Conservation (phyloP, 2,797 vertebrate species). For the Brotula barbata region DNA sequence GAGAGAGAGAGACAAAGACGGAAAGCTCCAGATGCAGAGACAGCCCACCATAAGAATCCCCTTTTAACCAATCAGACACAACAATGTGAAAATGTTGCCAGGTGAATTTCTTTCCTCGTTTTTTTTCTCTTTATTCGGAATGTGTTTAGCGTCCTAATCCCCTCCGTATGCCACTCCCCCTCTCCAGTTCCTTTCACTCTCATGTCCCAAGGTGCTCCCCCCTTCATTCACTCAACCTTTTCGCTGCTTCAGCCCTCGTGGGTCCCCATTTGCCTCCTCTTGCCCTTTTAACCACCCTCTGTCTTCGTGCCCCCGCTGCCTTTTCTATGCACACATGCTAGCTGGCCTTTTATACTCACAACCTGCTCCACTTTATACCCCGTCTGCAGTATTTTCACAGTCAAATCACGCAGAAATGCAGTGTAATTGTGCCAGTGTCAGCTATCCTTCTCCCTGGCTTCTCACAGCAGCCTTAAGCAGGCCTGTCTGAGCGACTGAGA, state of each 20-base stretch:
- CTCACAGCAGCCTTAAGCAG: constrained; percentile 36
- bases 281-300: constrained; percentile 58
- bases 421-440: constrained; percentile 69
- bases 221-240: constrained; percentile 55
- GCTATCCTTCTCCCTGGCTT: constrained; percentile 47
- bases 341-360: constrained; percentile 21
- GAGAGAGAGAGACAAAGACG: constrained; percentile 14
- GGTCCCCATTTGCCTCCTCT: constrained; percentile 63
- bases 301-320: constrained; percentile 38
- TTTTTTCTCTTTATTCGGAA: constrained; percentile 19
- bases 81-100: constrained; percentile 57
- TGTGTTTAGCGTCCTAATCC: constrained; percentile 42
- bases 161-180: constrained; percentile 36
- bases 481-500: constrained; percentile 35
- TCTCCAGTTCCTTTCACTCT: constrained; percentile 35
- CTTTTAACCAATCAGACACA: constrained; percentile 29
- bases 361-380: constrained; percentile 33
- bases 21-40: constrained; percentile 15
- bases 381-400: constrained; percentile 61
- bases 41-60: constrained; percentile 26
- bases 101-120: constrained; percentile 49
- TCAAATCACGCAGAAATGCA: constrained; percentile 77
- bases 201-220: constrained; percentile 45
- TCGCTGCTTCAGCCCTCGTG: constrained; percentile 51
- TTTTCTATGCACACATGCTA: constrained; percentile 27